These are phyloP conservation scores for Calycopis cecrops DNA, from an alignment of 1,140 invertebrate species.

Conservation along the genomic window DNA sequence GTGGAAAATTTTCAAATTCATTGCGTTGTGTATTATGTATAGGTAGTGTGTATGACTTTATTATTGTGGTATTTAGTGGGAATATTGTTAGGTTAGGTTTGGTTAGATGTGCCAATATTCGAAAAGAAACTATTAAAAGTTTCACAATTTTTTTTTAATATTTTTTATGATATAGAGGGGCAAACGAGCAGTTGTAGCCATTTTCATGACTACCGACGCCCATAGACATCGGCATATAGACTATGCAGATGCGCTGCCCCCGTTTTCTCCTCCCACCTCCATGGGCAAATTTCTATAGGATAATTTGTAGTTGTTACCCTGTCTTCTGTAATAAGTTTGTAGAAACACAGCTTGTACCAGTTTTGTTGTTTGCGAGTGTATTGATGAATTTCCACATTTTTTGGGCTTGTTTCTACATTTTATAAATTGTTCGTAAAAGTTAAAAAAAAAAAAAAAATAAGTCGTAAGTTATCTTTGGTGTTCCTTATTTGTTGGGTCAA, in stretches of 20 bases:
- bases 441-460: too few relatives aligned
- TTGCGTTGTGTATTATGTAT: neutral
- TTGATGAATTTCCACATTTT: conserved; percentile 21
- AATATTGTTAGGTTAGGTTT: too few relatives aligned
- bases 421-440: too few relatives aligned
- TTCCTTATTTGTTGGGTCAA: conserved; percentile 10
- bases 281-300: too few relatives aligned
- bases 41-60: neutral
- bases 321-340: conserved; percentile 12
- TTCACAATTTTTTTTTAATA: conserved; percentile 22
- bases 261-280: too few relatives aligned
- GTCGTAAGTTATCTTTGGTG: too few relatives aligned
- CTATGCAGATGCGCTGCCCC: too few relatives aligned
- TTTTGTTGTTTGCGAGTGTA: conserved; percentile 22
- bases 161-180: too few relatives aligned
- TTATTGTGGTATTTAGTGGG: conserved; percentile 12
- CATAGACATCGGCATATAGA: too few relatives aligned
- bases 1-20: neutral
- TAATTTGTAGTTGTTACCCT: too few relatives aligned
- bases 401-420: conserved; percentile 17
- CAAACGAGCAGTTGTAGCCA: too few relatives aligned
- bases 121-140: conserved; percentile 22
- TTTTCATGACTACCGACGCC: too few relatives aligned
- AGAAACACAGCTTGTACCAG: conserved; percentile 11
- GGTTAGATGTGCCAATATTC: conserved; percentile 16